Base-by-base conservation (phyloP, 1,140 invertebrate species). In the Diabrotica undecimpunctata region DNA sequence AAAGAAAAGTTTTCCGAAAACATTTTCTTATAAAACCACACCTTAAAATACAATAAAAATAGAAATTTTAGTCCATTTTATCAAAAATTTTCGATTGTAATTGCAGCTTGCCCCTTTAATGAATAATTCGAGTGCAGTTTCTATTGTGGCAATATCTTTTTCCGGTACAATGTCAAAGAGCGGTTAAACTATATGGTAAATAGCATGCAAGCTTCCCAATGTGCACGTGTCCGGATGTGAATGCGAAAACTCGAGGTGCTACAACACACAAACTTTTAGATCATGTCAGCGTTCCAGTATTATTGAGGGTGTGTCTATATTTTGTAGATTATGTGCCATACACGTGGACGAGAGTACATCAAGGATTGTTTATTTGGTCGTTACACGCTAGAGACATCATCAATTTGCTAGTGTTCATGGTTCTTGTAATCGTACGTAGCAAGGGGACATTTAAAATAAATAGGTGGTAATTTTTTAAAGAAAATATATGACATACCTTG, bases 231-330 rank as follows among this genome's bases (percentile, higher is more conserved):
- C 53, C 53, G 53, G 53, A 54, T 54, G 53, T 35, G 25, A 54
- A 54, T 12, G 53, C 53, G 12, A 54, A 54, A 54, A 54, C 9
- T 35, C 25, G 53, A 54, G 53, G 53, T 54, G 53, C 53, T 54
- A 35, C 53, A 13, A 9, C 25, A 9, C 53, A 54, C 53, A 54
- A 35, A 12, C 53, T 54, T 10, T 35, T 54, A 54, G 53, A 54
- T 54, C 53, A 11, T 12, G 25, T 54, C 53, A 13, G 12, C 12
- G 53, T 54, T 54, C 12, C 53, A 54, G 53, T 54, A 54, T 54
- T 54, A 54, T 54, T 54, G 53, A 54, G 53, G 53, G 53, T 54
- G 53, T 54, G 53, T 54, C 53, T 54, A 54, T 54, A 54, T 54
- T 54, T 54, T 54, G 53, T 54, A 54, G 53, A 54, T 54, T 54